Evolutionary conservation across 23 tunicate species (phyloP).

Genomic region (Styela plicata): DNA sequence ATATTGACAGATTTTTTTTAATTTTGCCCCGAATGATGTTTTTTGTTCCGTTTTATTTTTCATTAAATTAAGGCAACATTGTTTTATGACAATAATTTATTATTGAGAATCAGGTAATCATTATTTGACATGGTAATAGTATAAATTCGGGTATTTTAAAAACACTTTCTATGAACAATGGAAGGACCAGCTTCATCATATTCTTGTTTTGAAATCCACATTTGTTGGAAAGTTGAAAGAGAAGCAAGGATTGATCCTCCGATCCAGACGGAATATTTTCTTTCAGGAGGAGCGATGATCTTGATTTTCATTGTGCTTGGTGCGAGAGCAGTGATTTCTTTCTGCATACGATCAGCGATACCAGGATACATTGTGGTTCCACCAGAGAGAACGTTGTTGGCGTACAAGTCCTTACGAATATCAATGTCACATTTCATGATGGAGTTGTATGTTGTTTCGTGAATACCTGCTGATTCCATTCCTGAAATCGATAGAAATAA

Average conservation of each 20-base stretch:
- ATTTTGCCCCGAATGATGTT: no score
- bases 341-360: constrained; percentile 28
- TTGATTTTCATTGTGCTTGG: constrained; percentile 34
- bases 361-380: constrained; percentile 94
- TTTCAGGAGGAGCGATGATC: constrained; percentile 32
- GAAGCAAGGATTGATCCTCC: constrained; percentile 88
- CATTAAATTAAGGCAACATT: no score
- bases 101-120: no score
- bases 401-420: constrained; percentile 83
- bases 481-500: background rate
- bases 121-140: no score
- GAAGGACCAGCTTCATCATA: constrained; percentile 80
- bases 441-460: constrained; percentile 90
- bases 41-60: no score
- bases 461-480: constrained; percentile 97
- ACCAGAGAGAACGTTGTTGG: constrained; percentile 90
- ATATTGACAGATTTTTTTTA: no score
- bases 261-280: constrained; percentile 39
- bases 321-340: constrained; percentile 18
- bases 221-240: constrained; percentile 80
- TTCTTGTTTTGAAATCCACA: constrained; percentile 93
- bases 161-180: constrained; percentile 92
- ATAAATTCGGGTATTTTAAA: no score
- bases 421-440: constrained; percentile 93
- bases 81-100: no score